Evolutionary conservation across 2,888 invertebrate species (phyloP), one percentile per base, ranked within the genome.

Genomic region (Drosophila koepferae): DNA sequence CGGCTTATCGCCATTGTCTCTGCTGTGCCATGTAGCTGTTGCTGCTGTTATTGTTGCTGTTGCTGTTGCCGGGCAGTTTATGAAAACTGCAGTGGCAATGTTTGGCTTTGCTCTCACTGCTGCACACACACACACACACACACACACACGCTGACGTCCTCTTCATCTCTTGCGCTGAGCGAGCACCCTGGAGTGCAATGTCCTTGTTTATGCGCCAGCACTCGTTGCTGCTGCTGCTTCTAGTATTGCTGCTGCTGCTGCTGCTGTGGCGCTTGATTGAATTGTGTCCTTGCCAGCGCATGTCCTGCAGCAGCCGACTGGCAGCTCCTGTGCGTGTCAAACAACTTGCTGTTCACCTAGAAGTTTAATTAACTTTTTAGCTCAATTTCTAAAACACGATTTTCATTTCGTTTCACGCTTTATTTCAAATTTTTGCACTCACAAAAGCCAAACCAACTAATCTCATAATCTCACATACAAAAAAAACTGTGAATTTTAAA

Each of bases 191-290:
- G 86, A 89, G 89, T 85, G 88, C 86, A 89, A 89, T 86, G 89
- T 86, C 89, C 86, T 86, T 86, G 89, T 86, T 86, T 86, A 87
- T 89, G 76, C 75, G 82, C 74, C 74, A 81, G 82, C 88, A 86
- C 85, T 73, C 70, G 36, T 65, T 61, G 49, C 43, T 64, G 46
- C 41, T 62, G 63, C 40, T 63, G 64, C 51, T 81, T 55, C 10
- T 60, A 55, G 43, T 81, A 49, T 10, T 61, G 63, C 12, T 65
- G 49, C 48, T 61, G 68, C 48, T 61, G 68, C 59, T 59, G 74
- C 55, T 79, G 70, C 72, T 75, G 74, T 72, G 66, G 56, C 73
- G 72, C 89, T 86, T 87, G 86, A 87, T 87, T 87, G 86, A 87
- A 87, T 87, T 90, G 90, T 89, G 90, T 87, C 86, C 88, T 86